Percentiles rank a stretch among this genome's conserved stretches.
Evolutionary conservation across 2,888 invertebrate species (phyloP).

Genomic region (Idaea dimidiata): DNA sequence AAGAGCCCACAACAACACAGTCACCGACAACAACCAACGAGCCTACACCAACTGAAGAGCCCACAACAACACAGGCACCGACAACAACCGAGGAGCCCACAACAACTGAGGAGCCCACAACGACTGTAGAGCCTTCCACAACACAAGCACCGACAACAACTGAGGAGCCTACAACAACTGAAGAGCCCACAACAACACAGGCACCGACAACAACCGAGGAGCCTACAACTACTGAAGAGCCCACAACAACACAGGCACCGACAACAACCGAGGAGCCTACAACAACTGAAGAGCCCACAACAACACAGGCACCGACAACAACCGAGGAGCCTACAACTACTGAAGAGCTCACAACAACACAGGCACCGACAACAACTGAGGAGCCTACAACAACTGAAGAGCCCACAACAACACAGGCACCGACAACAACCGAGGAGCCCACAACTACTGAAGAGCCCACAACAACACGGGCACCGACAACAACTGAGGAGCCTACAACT

Average conservation of each 20-base stretch:
- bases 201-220: conserved; percentile 3
- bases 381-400: conserved; percentile 8
- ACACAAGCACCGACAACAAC: conserved; percentile 1
- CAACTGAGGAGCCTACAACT: neutral
- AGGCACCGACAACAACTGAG: conserved; percentile 13
- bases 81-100: neutral
- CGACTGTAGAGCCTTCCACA: neutral
- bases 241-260: neutral
- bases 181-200: conserved; percentile 1
- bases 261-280: conserved; percentile 7
- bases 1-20: conserved; percentile 5
- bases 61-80: neutral
- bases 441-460: conserved; percentile 11
- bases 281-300: conserved; percentile 1
- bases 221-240: neutral
- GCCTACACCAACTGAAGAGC: neutral
- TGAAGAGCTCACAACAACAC: conserved; percentile 6
- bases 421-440: neutral
- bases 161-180: neutral
- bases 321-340: conserved; percentile 11
- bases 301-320: conserved; percentile 8
- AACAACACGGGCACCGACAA: conserved; percentile 4
- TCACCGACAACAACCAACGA: neutral
- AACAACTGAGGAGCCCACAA: neutral
- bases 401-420: conserved; percentile 7